Conservation (phyloP, 1,140 invertebrate species). For the Philotrypesis tridentata region DNA sequence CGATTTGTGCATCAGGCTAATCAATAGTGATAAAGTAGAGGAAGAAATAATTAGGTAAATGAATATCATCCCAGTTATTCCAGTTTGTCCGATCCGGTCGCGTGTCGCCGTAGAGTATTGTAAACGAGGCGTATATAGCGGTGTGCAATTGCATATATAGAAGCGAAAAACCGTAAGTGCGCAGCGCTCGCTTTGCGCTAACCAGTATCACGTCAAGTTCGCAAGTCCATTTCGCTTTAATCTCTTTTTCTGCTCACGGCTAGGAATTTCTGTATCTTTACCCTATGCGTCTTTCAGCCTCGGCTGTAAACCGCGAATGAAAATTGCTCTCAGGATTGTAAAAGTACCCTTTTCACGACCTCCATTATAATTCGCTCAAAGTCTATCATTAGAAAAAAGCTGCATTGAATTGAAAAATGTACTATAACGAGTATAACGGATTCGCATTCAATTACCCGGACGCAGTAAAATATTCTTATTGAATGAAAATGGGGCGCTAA, state of each 20-base stretch:
- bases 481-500: too few relatives aligned
- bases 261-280: not conserved
- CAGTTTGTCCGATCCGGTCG: conserved; percentile 26
- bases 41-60: not conserved
- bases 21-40: not conserved
- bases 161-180: not conserved
- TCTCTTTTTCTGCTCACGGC: conserved; percentile 23
- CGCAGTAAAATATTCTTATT: too few relatives aligned
- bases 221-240: conserved; percentile 31
- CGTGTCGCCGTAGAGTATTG: not conserved
- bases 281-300: not conserved
- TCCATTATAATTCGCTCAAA: too few relatives aligned
- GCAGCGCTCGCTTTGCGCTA: conserved; percentile 11
- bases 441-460: too few relatives aligned
- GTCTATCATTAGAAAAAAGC: too few relatives aligned
- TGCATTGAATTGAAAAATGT: too few relatives aligned
- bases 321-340: not conserved
- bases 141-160: too few relatives aligned
- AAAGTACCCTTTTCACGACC: not conserved
- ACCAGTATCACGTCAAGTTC: not conserved
- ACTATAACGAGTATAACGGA: too few relatives aligned
- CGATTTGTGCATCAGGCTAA: too few relatives aligned
- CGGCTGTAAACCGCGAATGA: not conserved
- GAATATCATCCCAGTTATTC: conserved; percentile 10
- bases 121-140: not conserved